Evolutionary conservation across 2,113 vertebrate species (phyloP).

Genomic region (Tachuris rubrigastra): DNA sequence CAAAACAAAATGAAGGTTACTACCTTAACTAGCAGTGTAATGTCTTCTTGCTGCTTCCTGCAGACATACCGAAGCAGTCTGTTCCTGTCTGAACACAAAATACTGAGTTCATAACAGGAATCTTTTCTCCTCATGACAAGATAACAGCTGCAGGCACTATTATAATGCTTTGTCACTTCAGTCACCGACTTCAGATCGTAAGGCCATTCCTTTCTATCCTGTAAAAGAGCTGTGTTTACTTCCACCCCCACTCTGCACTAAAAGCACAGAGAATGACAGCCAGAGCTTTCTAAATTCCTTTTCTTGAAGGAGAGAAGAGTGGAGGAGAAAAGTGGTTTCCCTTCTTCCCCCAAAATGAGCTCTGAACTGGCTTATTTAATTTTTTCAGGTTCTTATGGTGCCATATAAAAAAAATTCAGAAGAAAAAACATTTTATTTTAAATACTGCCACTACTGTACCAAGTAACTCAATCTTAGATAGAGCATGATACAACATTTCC

Average conservation of each 20-base stretch:
- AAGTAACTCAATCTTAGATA: background rate
- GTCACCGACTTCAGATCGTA: background rate
- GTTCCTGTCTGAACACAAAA: background rate
- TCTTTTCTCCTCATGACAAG: constrained; percentile 40
- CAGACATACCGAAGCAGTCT: background rate
- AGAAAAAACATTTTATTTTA: background rate
- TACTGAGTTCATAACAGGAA: constrained; percentile 35
- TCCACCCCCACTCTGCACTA: background rate
- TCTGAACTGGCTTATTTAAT: background rate
- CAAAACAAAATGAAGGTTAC: background rate
- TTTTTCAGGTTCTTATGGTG: background rate
- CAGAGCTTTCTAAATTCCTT: constrained; percentile 8
- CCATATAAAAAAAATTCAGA: background rate
- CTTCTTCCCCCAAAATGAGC: background rate
- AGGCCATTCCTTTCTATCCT: background rate
- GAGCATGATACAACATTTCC: background rate
- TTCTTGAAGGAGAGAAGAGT: background rate
- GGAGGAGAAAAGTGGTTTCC: background rate
- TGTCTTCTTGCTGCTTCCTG: background rate
- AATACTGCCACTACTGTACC: background rate
- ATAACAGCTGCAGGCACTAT: constrained; percentile 4
- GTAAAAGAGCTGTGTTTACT: constrained; percentile 11
- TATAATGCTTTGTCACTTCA: constrained; percentile 40
- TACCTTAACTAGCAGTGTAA: background rate
- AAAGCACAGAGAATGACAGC: background rate